Percentiles rank a stretch among this genome's conserved stretches.
phyloP scores from a whole-genome alignment of 2,888 invertebrate species.

The Rotaria magnacalcarata region DNA sequence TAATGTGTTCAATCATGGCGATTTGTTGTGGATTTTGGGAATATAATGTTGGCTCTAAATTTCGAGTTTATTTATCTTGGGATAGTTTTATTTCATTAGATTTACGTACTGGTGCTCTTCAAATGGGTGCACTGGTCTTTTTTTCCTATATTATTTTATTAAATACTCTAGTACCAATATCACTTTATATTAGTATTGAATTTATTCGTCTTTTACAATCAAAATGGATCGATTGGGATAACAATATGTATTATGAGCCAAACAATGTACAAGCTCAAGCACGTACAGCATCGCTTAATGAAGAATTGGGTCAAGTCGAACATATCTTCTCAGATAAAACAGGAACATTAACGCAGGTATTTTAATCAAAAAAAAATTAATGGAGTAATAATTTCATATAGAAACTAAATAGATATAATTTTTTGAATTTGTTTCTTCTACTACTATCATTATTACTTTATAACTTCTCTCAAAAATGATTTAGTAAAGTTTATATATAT shows the following conservation, averaged over 20 bases:
- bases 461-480: no score
- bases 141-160: conserved; percentile 98
- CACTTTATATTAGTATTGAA: conserved; percentile 76
- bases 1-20: conserved; percentile 94
- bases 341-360: conserved; percentile 82
- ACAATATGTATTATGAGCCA: conserved; percentile 88
- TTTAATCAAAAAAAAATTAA: neutral
- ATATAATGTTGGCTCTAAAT: conserved; percentile 70
- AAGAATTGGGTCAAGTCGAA: conserved; percentile 96
- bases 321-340: conserved; percentile 99
- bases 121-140: conserved; percentile 91
- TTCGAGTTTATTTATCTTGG: conserved; percentile 80
- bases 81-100: conserved; percentile 76
- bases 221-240: conserved; percentile 97
- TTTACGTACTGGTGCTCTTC: conserved; percentile 61
- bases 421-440: no score
- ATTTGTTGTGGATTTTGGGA: conserved; percentile 97
- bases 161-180: conserved; percentile 98
- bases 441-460: no score
- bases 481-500: no score
- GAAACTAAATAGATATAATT: no score
- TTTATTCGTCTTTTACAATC: conserved; percentile 95
- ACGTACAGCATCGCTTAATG: conserved; percentile 92
- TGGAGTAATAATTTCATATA: neutral
- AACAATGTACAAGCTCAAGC: conserved; percentile 81